Conservation (phyloP, 2,888 invertebrate species). For the Amblyjoppa fuscipennis region DNA sequence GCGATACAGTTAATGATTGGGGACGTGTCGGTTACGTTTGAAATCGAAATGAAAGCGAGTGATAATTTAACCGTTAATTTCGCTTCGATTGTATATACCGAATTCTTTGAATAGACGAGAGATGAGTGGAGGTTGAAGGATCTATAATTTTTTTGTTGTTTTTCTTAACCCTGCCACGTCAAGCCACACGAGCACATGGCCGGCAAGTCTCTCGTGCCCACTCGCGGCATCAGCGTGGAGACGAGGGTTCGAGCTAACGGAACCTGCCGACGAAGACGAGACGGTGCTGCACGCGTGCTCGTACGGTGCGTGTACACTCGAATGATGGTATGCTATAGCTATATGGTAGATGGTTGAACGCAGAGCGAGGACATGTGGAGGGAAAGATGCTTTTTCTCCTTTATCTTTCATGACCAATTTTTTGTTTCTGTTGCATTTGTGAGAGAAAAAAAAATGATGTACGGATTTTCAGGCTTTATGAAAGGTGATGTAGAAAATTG, state of each 20-base stretch:
- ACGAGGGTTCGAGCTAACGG: slow-evolving; percentile 83
- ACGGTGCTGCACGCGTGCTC: slow-evolving; percentile 68
- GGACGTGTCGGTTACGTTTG: slow-evolving; percentile 49
- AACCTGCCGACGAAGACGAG: slow-evolving; percentile 74
- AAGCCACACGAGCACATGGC: slow-evolving; percentile 59
- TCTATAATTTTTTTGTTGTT: slow-evolving; percentile 59
- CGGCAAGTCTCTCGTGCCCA: slow-evolving; percentile 50
- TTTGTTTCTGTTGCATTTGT: neutral
- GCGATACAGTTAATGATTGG: slow-evolving; percentile 21
- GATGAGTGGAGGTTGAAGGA: slow-evolving; percentile 52
- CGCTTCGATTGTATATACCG: slow-evolving; percentile 5
- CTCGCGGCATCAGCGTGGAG: slow-evolving; percentile 59
- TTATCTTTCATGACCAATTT: slow-evolving; percentile 5
- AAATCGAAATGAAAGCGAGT: slow-evolving; percentile 60
- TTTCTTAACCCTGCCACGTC: slow-evolving; percentile 58
- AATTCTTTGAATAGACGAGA: slow-evolving; percentile 23
- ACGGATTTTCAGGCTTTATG: neutral
- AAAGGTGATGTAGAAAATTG: neutral
- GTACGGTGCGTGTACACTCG: slow-evolving; percentile 66
- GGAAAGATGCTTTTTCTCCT: slow-evolving; percentile 47
- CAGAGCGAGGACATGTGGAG: slow-evolving; percentile 12
- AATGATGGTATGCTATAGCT: slow-evolving; percentile 43
- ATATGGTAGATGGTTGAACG: neutral
- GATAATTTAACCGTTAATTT: slow-evolving; percentile 62
- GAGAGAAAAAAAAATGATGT: neutral